These are phyloP conservation scores for Neodiprion lecontei DNA, from an alignment of 1,140 invertebrate species.

Conservation along the genomic window DNA sequence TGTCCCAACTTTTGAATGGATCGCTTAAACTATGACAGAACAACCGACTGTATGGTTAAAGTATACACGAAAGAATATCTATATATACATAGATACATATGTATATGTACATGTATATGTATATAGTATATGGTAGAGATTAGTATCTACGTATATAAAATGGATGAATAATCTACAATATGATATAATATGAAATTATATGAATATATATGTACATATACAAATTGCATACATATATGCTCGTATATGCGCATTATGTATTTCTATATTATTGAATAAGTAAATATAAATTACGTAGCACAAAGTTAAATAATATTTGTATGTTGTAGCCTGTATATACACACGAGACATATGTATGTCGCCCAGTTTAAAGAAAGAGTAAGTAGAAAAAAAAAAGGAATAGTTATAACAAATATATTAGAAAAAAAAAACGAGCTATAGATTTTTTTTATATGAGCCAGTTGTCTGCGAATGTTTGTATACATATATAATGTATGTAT, in stretches of 20 bases:
- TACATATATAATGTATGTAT: background rate
- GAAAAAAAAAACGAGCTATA: background rate
- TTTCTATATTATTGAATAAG: slow-evolving; percentile 13
- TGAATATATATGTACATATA: slow-evolving; percentile 6
- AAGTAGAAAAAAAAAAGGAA: background rate
- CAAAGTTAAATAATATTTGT: slow-evolving; percentile 45
- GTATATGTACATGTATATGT: too few relatives aligned
- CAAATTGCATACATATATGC: slow-evolving; percentile 6
- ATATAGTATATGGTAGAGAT: background rate
- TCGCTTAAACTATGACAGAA: slow-evolving; percentile 37
- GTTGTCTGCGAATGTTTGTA: slow-evolving; percentile 14
- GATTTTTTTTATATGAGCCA: slow-evolving; percentile 17
- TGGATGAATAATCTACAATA: background rate
- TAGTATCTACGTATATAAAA: background rate
- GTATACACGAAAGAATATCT: slow-evolving; percentile 22
- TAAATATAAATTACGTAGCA: slow-evolving; percentile 41
- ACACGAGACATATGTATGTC: slow-evolving; percentile 28
- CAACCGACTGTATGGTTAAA: slow-evolving; percentile 26
- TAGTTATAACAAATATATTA: background rate
- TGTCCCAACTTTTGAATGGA: slow-evolving; percentile 17
- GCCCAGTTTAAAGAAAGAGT: slow-evolving; percentile 28
- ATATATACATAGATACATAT: too few relatives aligned
- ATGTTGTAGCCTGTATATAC: slow-evolving; percentile 46
- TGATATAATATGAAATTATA: background rate
- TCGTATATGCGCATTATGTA: slow-evolving; percentile 28